Percentiles rank a stretch among this genome's conserved stretches.
Evolutionary conservation across 2,113 vertebrate genomes (phyloP).

Genomic region (Petroica traversi): DNA sequence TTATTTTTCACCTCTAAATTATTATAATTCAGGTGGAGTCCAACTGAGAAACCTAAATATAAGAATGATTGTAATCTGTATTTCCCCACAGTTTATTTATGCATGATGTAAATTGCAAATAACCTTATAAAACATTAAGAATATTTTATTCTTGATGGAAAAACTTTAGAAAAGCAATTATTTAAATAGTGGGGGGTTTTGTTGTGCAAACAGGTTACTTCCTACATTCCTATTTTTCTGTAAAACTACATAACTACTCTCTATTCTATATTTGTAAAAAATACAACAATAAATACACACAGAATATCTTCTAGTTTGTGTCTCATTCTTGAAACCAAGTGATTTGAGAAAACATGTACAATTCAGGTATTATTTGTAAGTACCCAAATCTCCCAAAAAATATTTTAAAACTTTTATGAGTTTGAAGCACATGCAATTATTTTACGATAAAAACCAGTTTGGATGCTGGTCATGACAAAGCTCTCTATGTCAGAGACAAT

Average conservation of each 20-base stretch:
- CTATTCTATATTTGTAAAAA: background rate
- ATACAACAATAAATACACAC: background rate
- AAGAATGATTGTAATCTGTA: background rate
- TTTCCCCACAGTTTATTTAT: background rate
- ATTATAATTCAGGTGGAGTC: background rate
- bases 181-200: background rate
- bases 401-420: background rate
- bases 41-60: background rate
- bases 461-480: background rate
- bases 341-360: background rate
- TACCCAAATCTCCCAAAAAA: background rate
- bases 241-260: background rate
- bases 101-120: background rate
- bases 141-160: background rate
- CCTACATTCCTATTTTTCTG: background rate
- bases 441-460: background rate
- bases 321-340: background rate
- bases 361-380: background rate
- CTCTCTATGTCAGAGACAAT: background rate
- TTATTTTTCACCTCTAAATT: background rate
- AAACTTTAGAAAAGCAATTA: background rate
- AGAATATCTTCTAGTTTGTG: background rate
- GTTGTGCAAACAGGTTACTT: background rate
- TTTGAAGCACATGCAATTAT: background rate
- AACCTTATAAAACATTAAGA: background rate